Evolutionary conservation across 2,113 vertebrate species (phyloP).

Genomic region (Megaceryle maxima): DNA sequence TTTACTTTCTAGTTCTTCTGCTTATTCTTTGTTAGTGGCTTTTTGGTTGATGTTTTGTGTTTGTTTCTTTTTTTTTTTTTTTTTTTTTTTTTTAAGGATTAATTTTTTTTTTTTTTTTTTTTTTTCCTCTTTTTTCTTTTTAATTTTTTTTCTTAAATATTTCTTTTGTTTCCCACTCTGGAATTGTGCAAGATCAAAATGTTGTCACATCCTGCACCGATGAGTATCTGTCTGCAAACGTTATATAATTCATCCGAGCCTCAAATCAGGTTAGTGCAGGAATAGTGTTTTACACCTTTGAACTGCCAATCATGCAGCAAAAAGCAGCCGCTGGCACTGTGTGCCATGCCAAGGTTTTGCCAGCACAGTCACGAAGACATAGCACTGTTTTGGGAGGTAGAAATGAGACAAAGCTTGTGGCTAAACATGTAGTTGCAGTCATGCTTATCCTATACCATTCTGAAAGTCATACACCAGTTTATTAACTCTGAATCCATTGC

Average conservation of each 20-base stretch:
- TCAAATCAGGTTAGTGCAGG: background rate
- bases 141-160: slow-evolving; percentile 9
- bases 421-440: background rate
- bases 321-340: background rate
- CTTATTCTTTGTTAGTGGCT: background rate
- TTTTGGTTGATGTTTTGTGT: background rate
- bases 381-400: background rate
- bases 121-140: background rate
- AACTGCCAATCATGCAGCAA: background rate
- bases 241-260: background rate
- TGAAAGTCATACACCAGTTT: background rate
- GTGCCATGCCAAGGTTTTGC: background rate
- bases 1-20: background rate
- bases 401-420: background rate
- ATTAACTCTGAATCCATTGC: background rate
- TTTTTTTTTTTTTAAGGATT: background rate
- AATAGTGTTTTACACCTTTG: background rate
- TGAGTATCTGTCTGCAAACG: background rate
- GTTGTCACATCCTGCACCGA: slow-evolving; percentile 24
- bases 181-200: slow-evolving; percentile 20
- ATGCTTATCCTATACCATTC: background rate
- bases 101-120: background rate
- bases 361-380: background rate
- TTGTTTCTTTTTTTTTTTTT: too few relatives aligned
- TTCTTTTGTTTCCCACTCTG: background rate